Evolutionary conservation across 2,113 vertebrate genomes (phyloP).

Genomic region (Dascyllus trimaculatus): DNA sequence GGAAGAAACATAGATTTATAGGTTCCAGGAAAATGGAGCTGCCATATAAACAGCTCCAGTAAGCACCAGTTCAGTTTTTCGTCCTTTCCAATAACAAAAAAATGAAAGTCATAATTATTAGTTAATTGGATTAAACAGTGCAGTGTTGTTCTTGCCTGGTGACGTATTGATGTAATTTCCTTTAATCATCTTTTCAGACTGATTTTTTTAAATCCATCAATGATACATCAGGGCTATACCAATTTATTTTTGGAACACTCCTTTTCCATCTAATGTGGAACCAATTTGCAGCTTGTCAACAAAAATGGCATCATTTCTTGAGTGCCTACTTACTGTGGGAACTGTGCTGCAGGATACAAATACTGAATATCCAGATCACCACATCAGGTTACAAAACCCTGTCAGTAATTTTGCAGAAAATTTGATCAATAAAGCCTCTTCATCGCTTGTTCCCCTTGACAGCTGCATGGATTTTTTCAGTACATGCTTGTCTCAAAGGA

Average conservation of each 20-base stretch:
- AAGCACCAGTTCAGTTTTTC: slow-evolving; percentile 52
- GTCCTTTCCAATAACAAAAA: slow-evolving; percentile 53
- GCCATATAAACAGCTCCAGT: slow-evolving; percentile 58
- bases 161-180: slow-evolving; percentile 60
- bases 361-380: slow-evolving; percentile 9
- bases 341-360: slow-evolving; percentile 20
- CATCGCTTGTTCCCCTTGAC: neutral
- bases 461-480: slow-evolving; percentile 8
- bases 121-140: slow-evolving; percentile 75
- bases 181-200: slow-evolving; percentile 63
- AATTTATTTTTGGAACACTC: slow-evolving; percentile 62
- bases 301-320: slow-evolving; percentile 37
- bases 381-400: slow-evolving; percentile 19
- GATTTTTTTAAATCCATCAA: slow-evolving; percentile 53
- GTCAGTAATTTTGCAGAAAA: slow-evolving; percentile 28
- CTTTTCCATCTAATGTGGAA: slow-evolving; percentile 73
- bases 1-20: slow-evolving; percentile 34
- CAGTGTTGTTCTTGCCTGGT: slow-evolving; percentile 60
- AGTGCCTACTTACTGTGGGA: slow-evolving; percentile 36
- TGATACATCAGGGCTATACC: slow-evolving; percentile 60
- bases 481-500: slow-evolving; percentile 11
- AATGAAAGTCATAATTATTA: slow-evolving; percentile 70
- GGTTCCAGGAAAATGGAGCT: slow-evolving; percentile 69
- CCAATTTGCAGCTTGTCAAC: slow-evolving; percentile 74
- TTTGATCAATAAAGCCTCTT: slow-evolving; percentile 21